Evolutionary conservation across 92 coral and sea anemone species (phyloP), one percentile per base, ranked within the genome.

Genomic region (Umimayanthus chanpuru): DNA sequence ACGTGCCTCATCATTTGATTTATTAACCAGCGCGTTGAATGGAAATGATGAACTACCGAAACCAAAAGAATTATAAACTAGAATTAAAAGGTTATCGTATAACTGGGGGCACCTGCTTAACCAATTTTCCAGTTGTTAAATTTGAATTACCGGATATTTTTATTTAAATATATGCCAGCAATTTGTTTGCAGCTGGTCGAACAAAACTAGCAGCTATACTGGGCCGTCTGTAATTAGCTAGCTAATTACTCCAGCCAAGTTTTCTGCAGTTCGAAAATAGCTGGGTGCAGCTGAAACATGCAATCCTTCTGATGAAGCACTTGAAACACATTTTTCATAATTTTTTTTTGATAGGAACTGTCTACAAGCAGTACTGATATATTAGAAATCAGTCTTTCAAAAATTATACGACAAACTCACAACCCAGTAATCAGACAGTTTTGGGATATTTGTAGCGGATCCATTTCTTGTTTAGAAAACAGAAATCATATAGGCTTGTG

Each of bases 71-170:
- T 20, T 47, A 44, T 20, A 72, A 82, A 83, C 61, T 43, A 47
- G 28, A 16, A 50, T 83, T 53, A 20, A 68, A 39, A 65, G 36
- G 66, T 25, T 23, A 50, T 4, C 40, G 23, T n/a, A 4, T 29
- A 53, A 47, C 18, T 61, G 21, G 72, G 1, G 38, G 40, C 87
- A 83, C 87, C 77, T 83, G 66, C 26, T 70, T 70, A 36, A 71
- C 23, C 74, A 40, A 71, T 68, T 83, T 83, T 29, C 65, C 26
- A 50, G 44, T 47, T 41, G 36, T 70, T 43, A 83, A 55, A 29
- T 9, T 72, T 83, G 65, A 83, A 83, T 83, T 14, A 71, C 67
- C 78, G 66, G 77, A 83, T 83, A 83, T 70, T 70, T 83, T 64
- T 15, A 43, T 43, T 83, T 30, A 83, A 29, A 41, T 70, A 83